These are phyloP conservation scores for Micrasema longulum DNA, from an alignment of 1,140 invertebrate genomes.

Conservation along the genomic window DNA sequence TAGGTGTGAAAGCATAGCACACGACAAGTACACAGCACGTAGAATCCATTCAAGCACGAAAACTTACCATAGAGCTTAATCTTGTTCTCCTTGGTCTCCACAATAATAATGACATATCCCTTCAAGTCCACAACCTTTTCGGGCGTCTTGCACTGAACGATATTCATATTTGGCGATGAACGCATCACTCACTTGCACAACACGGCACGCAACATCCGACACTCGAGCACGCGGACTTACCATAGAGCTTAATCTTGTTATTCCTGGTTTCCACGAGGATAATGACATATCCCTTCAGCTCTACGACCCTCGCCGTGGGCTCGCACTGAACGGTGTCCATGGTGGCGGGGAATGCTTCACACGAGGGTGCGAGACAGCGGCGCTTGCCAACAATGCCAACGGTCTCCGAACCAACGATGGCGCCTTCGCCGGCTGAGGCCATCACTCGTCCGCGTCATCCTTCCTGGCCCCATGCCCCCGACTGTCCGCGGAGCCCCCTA, in stretches of 20 bases:
- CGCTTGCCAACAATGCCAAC: too few relatives aligned
- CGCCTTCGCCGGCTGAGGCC: constrained; percentile 42
- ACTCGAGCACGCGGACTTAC: constrained; percentile 70
- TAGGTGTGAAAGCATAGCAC: too few relatives aligned
- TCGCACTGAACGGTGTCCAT: constrained; percentile 67
- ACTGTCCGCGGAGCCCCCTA: not conserved
- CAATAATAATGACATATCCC: constrained; percentile 95
- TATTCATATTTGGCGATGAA: constrained; percentile 61
- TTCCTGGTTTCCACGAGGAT: constrained; percentile 90
- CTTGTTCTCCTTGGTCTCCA: constrained; percentile 92
- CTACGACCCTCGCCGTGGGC: constrained; percentile 74
- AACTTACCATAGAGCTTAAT: constrained; percentile 94
- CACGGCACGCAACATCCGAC: not conserved
- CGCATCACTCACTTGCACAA: constrained; percentile 26
- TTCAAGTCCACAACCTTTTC: constrained; percentile 86
- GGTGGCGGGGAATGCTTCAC: constrained; percentile 49
- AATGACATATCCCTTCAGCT: constrained; percentile 95
- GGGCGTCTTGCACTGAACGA: constrained; percentile 64
- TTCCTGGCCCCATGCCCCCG: constrained; percentile 10
- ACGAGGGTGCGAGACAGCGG: not conserved
- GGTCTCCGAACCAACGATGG: constrained; percentile 40
- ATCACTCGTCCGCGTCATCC: constrained; percentile 51
- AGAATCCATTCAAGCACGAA: too few relatives aligned
- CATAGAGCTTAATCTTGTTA: constrained; percentile 72
- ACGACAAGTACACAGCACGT: too few relatives aligned